Evolutionary conservation across 2,113 vertebrate species (phyloP), one percentile per base, ranked within the genome.

Genomic region (Pygoscelis antarcticus): DNA sequence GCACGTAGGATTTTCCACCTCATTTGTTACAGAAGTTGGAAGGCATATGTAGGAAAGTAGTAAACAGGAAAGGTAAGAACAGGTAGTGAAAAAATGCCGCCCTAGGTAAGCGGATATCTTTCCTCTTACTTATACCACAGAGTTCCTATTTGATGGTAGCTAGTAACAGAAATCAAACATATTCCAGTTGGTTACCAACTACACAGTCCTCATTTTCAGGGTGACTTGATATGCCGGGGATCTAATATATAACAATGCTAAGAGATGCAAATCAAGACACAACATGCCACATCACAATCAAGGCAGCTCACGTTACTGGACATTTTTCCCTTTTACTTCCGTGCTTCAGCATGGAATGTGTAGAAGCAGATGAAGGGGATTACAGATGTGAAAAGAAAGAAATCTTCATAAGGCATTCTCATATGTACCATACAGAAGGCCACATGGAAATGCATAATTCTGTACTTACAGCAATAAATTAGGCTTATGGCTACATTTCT

Each of bases 381-480:
- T 89, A 42, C 47, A 86, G 44, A 64, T 51, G 71, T 83, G 66
- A 83, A 68, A 78, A 82, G 14, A 85, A 9, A 83, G 57, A 47
- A 65, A 40, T 32, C 13, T 69, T 80, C 0, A 1, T 64, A 36
- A 76, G 61, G 32, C 32, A 58, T 36, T 62, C 46, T 79, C 19
- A 19, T 1, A 44, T 2, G 15, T n/a, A 46, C 47, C 36, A 79
- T 46, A 76, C 0, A 1, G 86, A 71, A 72, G 30, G n/a, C 11
- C 91, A 79, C 32, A 26, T 4, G 16, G 65, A 85, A 90, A 58
- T 22, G 21, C 22, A 29, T 32, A 62, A 83, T 80, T 86, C 49
- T 71, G n/a, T 20, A 71, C 68, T 72, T 88, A 38, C 1, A 85
- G 38, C 29, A 76, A 55, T 81, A 69, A 65, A 27, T 81, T 79